These are phyloP conservation scores for Okamejei kenojei DNA, from an alignment of 2,797 vertebrate species.

Conservation along the genomic window DNA sequence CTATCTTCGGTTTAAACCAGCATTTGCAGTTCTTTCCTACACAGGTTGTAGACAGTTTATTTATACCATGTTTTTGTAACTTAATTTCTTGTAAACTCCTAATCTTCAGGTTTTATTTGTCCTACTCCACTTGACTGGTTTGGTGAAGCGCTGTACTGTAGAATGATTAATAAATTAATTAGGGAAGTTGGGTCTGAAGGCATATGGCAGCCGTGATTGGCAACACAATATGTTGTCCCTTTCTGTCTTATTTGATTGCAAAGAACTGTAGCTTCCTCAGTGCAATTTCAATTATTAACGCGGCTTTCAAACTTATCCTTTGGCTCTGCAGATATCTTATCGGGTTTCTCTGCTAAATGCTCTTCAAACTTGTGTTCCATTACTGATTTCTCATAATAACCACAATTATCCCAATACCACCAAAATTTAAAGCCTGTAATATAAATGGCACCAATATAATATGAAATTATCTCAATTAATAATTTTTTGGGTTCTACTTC, in stretches of 20 bases:
- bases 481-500: background rate
- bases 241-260: background rate
- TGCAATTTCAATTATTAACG: background rate
- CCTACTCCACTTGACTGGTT: background rate
- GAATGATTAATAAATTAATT: background rate
- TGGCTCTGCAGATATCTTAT: background rate
- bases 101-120: constrained; percentile 2
- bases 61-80: background rate
- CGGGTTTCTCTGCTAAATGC: background rate
- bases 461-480: background rate
- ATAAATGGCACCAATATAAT: background rate
- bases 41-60: background rate
- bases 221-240: background rate
- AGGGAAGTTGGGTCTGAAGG: background rate
- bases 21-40: no score
- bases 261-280: background rate
- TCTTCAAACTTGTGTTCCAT: background rate
- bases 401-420: background rate
- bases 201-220: background rate
- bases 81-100: background rate
- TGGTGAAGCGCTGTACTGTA: background rate
- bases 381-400: background rate
- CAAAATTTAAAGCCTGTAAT: no score
- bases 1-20: no score
- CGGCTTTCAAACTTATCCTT: background rate